Conservation (phyloP, 1,140 invertebrate species). For the Pogonomyrmex barbatus region DNA sequence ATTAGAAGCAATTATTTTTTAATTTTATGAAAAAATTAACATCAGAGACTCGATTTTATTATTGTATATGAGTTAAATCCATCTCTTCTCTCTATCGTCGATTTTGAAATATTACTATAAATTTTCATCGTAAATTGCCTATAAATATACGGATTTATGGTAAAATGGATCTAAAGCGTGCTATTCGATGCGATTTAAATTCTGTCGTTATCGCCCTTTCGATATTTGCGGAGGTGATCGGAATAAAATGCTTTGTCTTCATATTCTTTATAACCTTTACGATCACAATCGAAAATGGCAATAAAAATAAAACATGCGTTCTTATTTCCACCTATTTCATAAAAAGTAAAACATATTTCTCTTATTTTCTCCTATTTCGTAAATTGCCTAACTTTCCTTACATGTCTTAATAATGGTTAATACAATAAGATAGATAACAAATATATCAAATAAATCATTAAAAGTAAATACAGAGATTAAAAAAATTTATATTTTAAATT, state of each 20-base stretch:
- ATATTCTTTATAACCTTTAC: slow-evolving; percentile 35
- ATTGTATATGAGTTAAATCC: not conserved
- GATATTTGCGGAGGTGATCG: slow-evolving; percentile 1
- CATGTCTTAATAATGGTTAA: not conserved
- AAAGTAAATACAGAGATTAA: not conserved
- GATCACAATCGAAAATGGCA: not conserved
- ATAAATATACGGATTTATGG: not conserved
- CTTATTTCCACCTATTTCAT: not conserved
- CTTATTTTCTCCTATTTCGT: not conserved
- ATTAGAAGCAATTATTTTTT: not conserved
- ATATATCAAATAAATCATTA: not conserved
- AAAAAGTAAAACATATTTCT: slow-evolving; percentile 6
- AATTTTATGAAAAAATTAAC: not conserved
- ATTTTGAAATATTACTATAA: slow-evolving; percentile 8
- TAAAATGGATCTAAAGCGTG: not conserved
- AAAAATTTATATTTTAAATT: not conserved
- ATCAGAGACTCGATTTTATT: not conserved
- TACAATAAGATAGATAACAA: not conserved
- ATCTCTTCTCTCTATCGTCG: not conserved
- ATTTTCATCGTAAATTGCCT: not conserved
- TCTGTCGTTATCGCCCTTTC: slow-evolving; percentile 25
- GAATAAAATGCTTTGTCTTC: slow-evolving; percentile 43
- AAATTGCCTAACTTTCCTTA: not conserved
- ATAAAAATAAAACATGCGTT: slow-evolving; percentile 22
- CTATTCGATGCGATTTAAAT: slow-evolving; percentile 31